phyloP scores from a whole-genome alignment of 2,797 vertebrate species.

The Acrossocheilus wenchowensis region DNA sequence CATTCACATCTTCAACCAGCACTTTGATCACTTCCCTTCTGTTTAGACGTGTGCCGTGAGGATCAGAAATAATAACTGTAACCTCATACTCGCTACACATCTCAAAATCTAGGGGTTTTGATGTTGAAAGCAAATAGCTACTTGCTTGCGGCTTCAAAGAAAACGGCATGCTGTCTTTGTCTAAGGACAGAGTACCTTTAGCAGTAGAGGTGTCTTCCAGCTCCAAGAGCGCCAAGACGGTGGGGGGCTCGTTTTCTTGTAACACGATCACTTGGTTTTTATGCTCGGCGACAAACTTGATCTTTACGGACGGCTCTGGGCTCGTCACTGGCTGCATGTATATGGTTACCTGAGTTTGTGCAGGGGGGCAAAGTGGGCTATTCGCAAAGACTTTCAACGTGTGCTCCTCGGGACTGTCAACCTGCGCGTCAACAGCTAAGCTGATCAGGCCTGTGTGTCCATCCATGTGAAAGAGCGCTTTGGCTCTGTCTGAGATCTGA shows the following conservation, averaged over 20 bases:
- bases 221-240: slow-evolving; percentile 79
- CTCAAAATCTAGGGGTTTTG: slow-evolving; percentile 80
- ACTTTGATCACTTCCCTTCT: slow-evolving; percentile 69
- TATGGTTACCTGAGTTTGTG: slow-evolving; percentile 76
- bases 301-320: slow-evolving; percentile 73
- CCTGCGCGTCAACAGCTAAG: slow-evolving; percentile 69
- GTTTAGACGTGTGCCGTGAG: slow-evolving; percentile 35
- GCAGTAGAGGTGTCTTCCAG: slow-evolving; percentile 71
- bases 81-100: slow-evolving; percentile 73
- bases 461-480: slow-evolving; percentile 75
- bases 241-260: slow-evolving; percentile 80
- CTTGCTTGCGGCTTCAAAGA: slow-evolving; percentile 75
- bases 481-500: slow-evolving; percentile 76
- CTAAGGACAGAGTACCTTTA: slow-evolving; percentile 73
- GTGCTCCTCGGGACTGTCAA: slow-evolving; percentile 71
- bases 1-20: slow-evolving; percentile 78
- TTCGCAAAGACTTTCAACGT: slow-evolving; percentile 76
- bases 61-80: slow-evolving; percentile 68
- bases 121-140: slow-evolving; percentile 82
- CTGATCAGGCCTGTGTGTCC: slow-evolving; percentile 74
- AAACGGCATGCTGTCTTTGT: slow-evolving; percentile 75
- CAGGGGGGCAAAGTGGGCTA: slow-evolving; percentile 74
- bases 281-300: slow-evolving; percentile 79
- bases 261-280: slow-evolving; percentile 77
- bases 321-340: slow-evolving; percentile 71